Conservation (phyloP, 2,888 invertebrate species). For the Thumatha senex region DNA sequence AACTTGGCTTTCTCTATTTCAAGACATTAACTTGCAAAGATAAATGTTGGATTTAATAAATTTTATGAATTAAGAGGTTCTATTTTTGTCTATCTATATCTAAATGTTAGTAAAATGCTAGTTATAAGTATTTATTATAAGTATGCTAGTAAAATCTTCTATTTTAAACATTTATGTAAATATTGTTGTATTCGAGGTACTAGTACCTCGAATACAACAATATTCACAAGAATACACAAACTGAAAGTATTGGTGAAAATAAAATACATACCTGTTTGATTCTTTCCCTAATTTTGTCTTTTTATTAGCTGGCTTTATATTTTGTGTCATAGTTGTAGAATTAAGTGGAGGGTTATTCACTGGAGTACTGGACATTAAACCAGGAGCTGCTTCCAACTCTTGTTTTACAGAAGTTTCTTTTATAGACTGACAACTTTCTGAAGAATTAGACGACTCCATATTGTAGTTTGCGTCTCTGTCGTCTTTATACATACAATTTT, state of each 20-base stretch:
- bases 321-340: slow-evolving; percentile 59
- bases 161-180: too few species aligned
- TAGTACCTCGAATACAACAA: too few species aligned
- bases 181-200: too few species aligned
- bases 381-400: slow-evolving; percentile 57
- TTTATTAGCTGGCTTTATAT: slow-evolving; percentile 57
- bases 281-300: slow-evolving; percentile 72
- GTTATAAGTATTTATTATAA: too few species aligned
- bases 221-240: too few species aligned
- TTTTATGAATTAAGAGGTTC: too few species aligned
- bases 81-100: too few species aligned
- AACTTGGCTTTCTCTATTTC: too few species aligned
- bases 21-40: too few species aligned
- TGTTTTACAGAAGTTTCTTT: slow-evolving; percentile 68
- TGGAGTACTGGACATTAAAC: slow-evolving; percentile 61
- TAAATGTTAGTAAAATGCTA: too few species aligned
- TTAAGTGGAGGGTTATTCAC: slow-evolving; percentile 56
- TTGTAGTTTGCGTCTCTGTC: slow-evolving; percentile 77
- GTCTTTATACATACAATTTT: slow-evolving; percentile 75
- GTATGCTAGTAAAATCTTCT: too few species aligned
- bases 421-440: slow-evolving; percentile 77
- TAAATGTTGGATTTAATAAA: too few species aligned
- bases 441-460: slow-evolving; percentile 79
- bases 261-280: slow-evolving; percentile 59
- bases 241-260: not conserved